Evolutionary conservation across 2,888 invertebrate species (phyloP).

Genomic region (Blastobasis adustella): DNA sequence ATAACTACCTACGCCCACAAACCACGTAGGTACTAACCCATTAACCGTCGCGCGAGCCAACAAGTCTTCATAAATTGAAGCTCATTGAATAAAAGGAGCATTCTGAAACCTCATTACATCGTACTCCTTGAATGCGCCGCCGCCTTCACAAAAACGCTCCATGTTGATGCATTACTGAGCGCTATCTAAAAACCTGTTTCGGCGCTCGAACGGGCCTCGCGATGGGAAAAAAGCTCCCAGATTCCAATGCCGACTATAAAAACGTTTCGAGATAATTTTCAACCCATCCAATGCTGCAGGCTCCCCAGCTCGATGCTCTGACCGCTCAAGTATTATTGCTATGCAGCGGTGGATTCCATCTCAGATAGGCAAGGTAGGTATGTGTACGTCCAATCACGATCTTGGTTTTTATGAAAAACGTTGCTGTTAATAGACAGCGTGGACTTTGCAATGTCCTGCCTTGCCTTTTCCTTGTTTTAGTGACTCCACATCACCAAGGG

Average conservation of each 20-base stretch:
- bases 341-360: too few relatives aligned
- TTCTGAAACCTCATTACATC: slow-evolving; percentile 60
- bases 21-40: background rate
- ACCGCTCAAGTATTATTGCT: slow-evolving; percentile 40
- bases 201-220: slow-evolving; percentile 57
- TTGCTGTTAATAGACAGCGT: too few relatives aligned
- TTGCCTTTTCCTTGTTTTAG: too few relatives aligned
- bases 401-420: too few relatives aligned
- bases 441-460: too few relatives aligned
- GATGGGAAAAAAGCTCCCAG: slow-evolving; percentile 67
- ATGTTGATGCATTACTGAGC: slow-evolving; percentile 71
- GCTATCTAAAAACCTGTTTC: slow-evolving; percentile 74
- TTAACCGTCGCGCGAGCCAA: slow-evolving; percentile 3
- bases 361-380: too few relatives aligned
- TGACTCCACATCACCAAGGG: too few relatives aligned
- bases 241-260: slow-evolving; percentile 72
- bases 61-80: slow-evolving; percentile 27
- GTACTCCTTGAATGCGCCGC: slow-evolving; percentile 55
- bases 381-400: too few relatives aligned
- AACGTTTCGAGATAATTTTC: slow-evolving; percentile 69
- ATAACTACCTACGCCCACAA: background rate
- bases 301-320: slow-evolving; percentile 33
- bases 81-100: slow-evolving; percentile 52
- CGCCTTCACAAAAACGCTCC: slow-evolving; percentile 65
- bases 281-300: slow-evolving; percentile 50